Conservation (phyloP, 2,888 invertebrate species). For the Pachycephus smyrnensis region DNA sequence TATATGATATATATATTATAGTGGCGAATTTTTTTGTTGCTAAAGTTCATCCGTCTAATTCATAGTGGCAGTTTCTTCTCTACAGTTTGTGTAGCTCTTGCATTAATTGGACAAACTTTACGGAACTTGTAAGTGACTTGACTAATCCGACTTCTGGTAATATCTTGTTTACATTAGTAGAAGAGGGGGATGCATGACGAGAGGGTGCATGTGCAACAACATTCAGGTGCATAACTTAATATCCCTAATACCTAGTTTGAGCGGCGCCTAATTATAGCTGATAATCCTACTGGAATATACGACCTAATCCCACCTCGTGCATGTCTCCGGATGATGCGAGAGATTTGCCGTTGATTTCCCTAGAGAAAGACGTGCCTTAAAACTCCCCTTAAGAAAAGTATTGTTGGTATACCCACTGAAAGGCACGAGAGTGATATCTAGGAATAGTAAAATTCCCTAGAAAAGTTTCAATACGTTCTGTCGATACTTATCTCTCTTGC, state of each 20-base stretch:
- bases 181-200: conserved; percentile 29
- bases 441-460: neutral
- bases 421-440: neutral
- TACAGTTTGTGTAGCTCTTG: conserved; percentile 30
- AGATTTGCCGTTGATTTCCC: neutral
- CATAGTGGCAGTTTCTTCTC: conserved; percentile 3
- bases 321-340: neutral
- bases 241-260: conserved; percentile 27
- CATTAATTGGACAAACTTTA: conserved; percentile 18
- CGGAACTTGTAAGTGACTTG: conserved; percentile 10
- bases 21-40: conserved; percentile 10
- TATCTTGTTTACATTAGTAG: conserved; percentile 47
- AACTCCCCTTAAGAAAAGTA: neutral
- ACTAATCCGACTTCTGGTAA: conserved; percentile 42
- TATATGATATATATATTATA: no score
- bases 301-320: conserved; percentile 1
- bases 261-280: conserved; percentile 39
- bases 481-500: neutral
- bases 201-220: conserved; percentile 51
- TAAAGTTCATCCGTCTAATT: neutral
- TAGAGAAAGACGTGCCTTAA: neutral
- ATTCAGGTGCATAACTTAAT: conserved; percentile 53
- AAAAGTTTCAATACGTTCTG: neutral
- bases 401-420: neutral
- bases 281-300: conserved; percentile 38